Conservation (phyloP, 1,140 invertebrate species). For the Brachionus sp. region DNA sequence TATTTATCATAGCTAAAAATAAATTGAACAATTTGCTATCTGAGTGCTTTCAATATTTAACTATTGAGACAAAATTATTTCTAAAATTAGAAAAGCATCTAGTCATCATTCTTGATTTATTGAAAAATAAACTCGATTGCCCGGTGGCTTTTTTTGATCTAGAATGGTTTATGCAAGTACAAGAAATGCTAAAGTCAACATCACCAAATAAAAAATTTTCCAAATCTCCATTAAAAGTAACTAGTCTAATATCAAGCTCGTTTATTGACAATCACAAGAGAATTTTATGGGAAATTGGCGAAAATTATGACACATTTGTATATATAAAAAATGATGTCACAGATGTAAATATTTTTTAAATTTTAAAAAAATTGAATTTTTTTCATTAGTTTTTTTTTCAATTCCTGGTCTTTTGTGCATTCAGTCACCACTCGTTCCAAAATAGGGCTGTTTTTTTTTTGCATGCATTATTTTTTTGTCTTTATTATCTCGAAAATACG, state of each 20-base stretch:
- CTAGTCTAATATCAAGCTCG: not conserved
- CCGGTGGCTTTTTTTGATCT: constrained; percentile 42
- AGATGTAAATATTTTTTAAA: not conserved
- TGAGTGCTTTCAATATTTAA: constrained; percentile 27
- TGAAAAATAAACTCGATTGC: constrained; percentile 32
- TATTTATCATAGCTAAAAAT: not conserved
- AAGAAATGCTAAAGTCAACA: constrained; percentile 26
- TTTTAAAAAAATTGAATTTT: not conserved
- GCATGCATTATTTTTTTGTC: too few relatives aligned
- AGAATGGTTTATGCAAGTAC: constrained; percentile 30
- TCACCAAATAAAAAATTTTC: not conserved
- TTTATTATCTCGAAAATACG: too few relatives aligned
- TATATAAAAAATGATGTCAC: constrained; percentile 29
- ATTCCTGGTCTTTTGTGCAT: too few relatives aligned
- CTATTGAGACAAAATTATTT: constrained; percentile 33
- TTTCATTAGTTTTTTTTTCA: not conserved
- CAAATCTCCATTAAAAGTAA: not conserved
- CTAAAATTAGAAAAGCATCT: constrained; percentile 32
- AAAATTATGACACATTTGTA: constrained; percentile 38
- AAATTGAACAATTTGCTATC: not conserved
- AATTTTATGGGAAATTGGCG: constrained; percentile 36
- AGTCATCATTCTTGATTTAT: constrained; percentile 38
- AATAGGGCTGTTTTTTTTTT: too few relatives aligned
- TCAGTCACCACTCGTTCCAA: too few relatives aligned
- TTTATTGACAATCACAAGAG: constrained; percentile 27